Percentiles rank a stretch among this genome's conserved stretches.
These are phyloP conservation scores for Lagopus leucura DNA, from an alignment of 2,113 vertebrate species.

Conservation along the genomic window DNA sequence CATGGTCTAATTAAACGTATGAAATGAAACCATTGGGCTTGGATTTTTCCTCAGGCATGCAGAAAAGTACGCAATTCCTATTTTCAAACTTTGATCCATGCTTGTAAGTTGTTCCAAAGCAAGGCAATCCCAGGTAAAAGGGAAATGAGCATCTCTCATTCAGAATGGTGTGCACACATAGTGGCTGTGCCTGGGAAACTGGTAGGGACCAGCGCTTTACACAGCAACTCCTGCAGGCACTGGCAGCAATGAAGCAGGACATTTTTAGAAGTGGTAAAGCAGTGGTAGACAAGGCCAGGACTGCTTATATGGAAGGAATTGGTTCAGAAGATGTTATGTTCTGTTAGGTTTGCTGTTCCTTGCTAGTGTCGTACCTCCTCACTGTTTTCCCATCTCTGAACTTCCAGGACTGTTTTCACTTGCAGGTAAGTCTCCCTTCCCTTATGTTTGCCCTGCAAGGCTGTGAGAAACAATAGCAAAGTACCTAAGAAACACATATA, in stretches of 20 bases:
- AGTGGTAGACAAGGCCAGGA: background rate
- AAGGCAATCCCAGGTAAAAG: background rate
- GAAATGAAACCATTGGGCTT: background rate
- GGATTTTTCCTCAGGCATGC: background rate
- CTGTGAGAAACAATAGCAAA: background rate
- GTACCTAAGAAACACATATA: background rate
- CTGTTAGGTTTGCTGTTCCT: background rate
- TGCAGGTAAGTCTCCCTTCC: background rate
- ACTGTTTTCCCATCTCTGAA: background rate
- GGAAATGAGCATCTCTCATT: background rate
- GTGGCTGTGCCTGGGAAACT: slow-evolving; percentile 20
- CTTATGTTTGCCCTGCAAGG: background rate
- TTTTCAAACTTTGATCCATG: background rate
- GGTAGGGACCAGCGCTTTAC: background rate
- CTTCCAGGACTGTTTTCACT: background rate
- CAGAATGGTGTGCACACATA: rapidly evolving
- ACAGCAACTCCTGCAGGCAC: background rate
- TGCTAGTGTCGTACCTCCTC: background rate
- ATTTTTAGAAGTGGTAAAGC: background rate
- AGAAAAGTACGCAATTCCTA: background rate
- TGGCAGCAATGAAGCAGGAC: background rate
- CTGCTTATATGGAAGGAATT: slow-evolving; percentile 17
- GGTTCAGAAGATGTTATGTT: slow-evolving; percentile 43
- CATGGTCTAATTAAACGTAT: background rate
- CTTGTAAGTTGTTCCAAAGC: background rate